Conservation (phyloP, 2,888 invertebrate species). For the Agrochola litura region DNA sequence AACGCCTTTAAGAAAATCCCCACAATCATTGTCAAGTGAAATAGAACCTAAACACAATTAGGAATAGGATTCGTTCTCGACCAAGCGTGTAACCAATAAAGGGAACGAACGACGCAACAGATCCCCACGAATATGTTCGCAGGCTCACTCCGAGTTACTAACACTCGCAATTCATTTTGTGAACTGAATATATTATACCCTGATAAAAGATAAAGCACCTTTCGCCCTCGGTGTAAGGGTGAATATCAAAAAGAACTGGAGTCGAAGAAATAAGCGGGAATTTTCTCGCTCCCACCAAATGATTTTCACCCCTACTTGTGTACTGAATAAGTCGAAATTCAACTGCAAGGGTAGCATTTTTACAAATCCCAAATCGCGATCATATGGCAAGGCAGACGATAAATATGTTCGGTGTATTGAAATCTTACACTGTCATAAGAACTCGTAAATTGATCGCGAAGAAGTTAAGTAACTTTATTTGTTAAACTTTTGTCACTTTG, state of each 20-base stretch:
- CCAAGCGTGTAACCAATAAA: slow-evolving; percentile 84
- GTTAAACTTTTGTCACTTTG: slow-evolving; percentile 76
- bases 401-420: slow-evolving; percentile 88
- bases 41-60: slow-evolving; percentile 81
- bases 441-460: slow-evolving; percentile 82
- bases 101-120: slow-evolving; percentile 87
- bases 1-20: slow-evolving; percentile 78
- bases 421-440: slow-evolving; percentile 86
- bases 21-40: slow-evolving; percentile 74
- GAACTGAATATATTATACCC: slow-evolving; percentile 89
- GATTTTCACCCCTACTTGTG: slow-evolving; percentile 77
- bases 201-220: slow-evolving; percentile 82
- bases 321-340: slow-evolving; percentile 74
- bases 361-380: slow-evolving; percentile 86
- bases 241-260: slow-evolving; percentile 77
- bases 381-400: slow-evolving; percentile 84
- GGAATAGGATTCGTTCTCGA: slow-evolving; percentile 80
- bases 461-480: slow-evolving; percentile 79
- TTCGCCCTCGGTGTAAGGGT: slow-evolving; percentile 75
- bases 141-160: slow-evolving; percentile 90
- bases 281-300: slow-evolving; percentile 69
- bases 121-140: slow-evolving; percentile 90
- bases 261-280: slow-evolving; percentile 83
- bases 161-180: slow-evolving; percentile 90
- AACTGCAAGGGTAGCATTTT: slow-evolving; percentile 73